Base-by-base conservation (phyloP, 2,888 invertebrate genomes). In the Fissipunctia ypsillon region DNA sequence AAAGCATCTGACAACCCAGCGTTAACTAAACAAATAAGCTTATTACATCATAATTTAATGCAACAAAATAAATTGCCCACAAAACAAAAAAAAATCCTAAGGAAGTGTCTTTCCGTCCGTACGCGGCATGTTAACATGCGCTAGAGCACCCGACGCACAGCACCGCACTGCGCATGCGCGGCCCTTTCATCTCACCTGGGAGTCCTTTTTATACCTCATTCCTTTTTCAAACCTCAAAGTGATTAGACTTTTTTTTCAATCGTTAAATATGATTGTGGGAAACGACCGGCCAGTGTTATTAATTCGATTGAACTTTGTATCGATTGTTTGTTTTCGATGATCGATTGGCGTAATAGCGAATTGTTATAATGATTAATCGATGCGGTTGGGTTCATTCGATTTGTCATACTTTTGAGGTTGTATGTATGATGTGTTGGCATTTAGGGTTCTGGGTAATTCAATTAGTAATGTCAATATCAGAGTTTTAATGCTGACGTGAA, bases 201-300 rank as follows among this genome's bases (percentile, higher is more conserved):
- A 94, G 93, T 94, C 94, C 92, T 92, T 93, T 91, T 88, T 91
- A 88, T 86, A 85, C 84, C 76, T 82, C 73, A 73, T 82, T 84
- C 81, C 78, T 83, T 89, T 92, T 90, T 91, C 88, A 91, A 90
- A 92, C 93, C 92, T 88, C 91, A 91, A 90, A 90, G 91, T 90
- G 93, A 92, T 94, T 94, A 94, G 92, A 90, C 65, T 73, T 82
- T 82, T 82, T 79, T 82, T 80, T 64, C 85, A 87, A 90, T 91
- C 89, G 90, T 92, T 93, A 92, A 91, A 88, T 90, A 92, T 93
- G 93, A 93, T 94, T 95, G 95, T 95, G 94, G 94, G 95, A 95
- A 95, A 88, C 84, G 87, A 85, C 48, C 81, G 91, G 91, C 92
- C 93, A 94, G 91, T 91, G 88, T 91, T 93, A 95, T 94, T 94